These are phyloP conservation scores for Pseudotriccus pelzelni DNA, from an alignment of 2,797 vertebrate species.

Conservation along the genomic window DNA sequence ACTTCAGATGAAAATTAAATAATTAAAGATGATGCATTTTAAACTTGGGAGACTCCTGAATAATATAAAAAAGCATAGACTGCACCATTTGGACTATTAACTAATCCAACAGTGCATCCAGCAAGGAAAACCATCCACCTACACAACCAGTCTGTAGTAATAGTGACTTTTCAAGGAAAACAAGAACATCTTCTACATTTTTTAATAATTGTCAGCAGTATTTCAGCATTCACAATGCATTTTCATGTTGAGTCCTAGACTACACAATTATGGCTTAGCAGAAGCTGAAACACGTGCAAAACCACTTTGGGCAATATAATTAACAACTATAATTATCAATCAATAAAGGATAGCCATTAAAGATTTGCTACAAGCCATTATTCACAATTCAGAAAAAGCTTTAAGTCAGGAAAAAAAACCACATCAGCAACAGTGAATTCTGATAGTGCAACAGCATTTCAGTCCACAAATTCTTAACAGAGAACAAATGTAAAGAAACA, in stretches of 20 bases:
- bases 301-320: background rate
- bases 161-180: conserved; percentile 18
- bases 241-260: background rate
- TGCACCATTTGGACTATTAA: background rate
- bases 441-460: background rate
- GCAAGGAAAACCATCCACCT: background rate
- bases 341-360: background rate
- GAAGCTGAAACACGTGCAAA: background rate
- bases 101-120: background rate
- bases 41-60: background rate
- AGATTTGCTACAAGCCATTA: background rate
- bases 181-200: background rate
- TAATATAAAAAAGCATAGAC: background rate
- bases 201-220: background rate
- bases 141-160: background rate
- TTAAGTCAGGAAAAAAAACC: background rate
- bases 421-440: background rate
- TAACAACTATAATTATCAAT: conserved; percentile 14
- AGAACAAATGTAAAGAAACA: background rate
- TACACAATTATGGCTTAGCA: background rate
- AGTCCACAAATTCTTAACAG: background rate
- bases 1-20: background rate
- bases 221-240: background rate
- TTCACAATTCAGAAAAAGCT: conserved; percentile 8
- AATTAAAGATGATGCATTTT: background rate